Base-by-base conservation (phyloP, 2,888 invertebrate genomes). In the Desoria tigrina region DNA sequence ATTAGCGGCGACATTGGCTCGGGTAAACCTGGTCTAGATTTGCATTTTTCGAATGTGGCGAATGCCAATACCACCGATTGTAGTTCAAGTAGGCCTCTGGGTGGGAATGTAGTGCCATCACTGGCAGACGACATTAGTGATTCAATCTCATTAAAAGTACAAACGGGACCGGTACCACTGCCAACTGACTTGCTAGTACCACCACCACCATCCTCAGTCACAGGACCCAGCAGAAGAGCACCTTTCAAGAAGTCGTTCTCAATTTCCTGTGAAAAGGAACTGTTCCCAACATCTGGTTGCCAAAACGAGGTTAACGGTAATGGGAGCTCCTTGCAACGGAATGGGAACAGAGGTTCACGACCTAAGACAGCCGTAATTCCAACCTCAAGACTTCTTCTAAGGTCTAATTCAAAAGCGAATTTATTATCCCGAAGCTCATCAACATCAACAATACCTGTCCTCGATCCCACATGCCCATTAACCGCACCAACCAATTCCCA, bases 181-280 rank as follows among this genome's bases (percentile, higher is more conserved):
- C n/a, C n/a, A n/a, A n/a, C n/a, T n/a, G n/a, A n/a, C n/a, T n/a
- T n/a, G n/a, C n/a, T 11, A 39, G 39, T 39, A 18, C 45, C 21
- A 18, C 45, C 21, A 45, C n/a, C 4, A 16, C 45, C 45, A 21
- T 45, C 16, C 6, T 45, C 4, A 7, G 4, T 11, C 32, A 32
- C 32, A 21, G 45, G 16, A 45, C n/a, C 21, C 4, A n/a, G 45
- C 6, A 51, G 26, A 37, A 64, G 71, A 63, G 63, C 55, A 51
- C 64, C 65, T 16, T 56, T 74, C 16, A 62, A 50, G 53, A 74
- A 74, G 51, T 68, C 74, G 21, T 69, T 71, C 26, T 74, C 74
- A 14, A 74, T 74, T 60, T 74, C 74, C 18, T 74, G 74, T 66
- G 74, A 74, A 65, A 66, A 66, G 37, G 74, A 74, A 55, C 59